A percentile compares a stretch with the other conserved stretches of the same genome.
Conservation (phyloP, 2,888 invertebrate genomes). For the Watsonalla cultraria region DNA sequence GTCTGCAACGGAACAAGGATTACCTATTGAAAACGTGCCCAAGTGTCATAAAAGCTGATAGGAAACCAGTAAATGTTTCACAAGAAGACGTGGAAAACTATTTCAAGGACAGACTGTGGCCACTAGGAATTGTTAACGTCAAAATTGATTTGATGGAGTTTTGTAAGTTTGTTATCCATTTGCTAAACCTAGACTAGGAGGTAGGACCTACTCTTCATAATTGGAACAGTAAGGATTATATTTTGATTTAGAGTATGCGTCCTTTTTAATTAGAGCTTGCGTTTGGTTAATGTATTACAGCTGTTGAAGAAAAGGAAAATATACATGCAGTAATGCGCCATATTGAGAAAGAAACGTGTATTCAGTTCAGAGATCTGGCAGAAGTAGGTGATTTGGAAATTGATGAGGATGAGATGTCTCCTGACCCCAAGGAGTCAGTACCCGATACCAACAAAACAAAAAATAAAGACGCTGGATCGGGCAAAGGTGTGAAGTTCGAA, state of each 20-base stretch:
- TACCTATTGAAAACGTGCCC: constrained; percentile 63
- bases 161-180: constrained; percentile 47
- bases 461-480: too few species aligned
- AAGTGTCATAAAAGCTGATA: constrained; percentile 37
- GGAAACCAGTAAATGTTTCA: constrained; percentile 11
- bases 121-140: constrained; percentile 51
- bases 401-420: too few species aligned
- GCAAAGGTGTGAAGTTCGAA: too few species aligned
- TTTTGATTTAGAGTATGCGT: neutral
- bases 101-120: constrained; percentile 54
- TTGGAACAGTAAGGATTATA: too few species aligned
- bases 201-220: too few species aligned
- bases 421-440: too few species aligned
- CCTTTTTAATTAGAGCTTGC: too few species aligned
- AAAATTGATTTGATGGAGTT: constrained; percentile 53
- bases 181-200: too few species aligned
- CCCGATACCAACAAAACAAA: too few species aligned
- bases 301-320: constrained; percentile 60
- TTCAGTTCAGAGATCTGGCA: constrained; percentile 44
- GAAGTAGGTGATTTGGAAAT: neutral
- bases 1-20: constrained; percentile 51
- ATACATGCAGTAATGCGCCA: constrained; percentile 57
- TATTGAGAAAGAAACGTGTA: constrained; percentile 63
- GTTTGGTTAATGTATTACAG: constrained; percentile 28
- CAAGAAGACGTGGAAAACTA: constrained; percentile 43